A percentile compares a stretch with the other conserved stretches of the same genome.
phyloP scores from a whole-genome alignment of 1,140 invertebrate genomes.

The Diorhabda elongata region DNA sequence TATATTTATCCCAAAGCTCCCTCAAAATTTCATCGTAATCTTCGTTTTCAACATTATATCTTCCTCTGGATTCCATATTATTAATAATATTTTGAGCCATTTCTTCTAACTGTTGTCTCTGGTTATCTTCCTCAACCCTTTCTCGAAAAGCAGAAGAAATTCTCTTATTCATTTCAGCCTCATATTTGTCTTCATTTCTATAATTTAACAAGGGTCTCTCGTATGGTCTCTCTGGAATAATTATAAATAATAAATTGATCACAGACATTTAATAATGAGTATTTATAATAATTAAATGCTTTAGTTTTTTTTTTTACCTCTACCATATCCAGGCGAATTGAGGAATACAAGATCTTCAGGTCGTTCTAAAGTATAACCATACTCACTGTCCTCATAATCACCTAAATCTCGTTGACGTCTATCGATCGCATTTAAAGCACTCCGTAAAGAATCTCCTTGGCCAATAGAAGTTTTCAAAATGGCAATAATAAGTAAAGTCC shows the following conservation, averaged over 20 bases:
- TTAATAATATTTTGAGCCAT: conserved; percentile 55
- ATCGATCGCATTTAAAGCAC: conserved; percentile 48
- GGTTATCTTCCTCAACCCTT: conserved; percentile 39
- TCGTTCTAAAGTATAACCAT: conserved; percentile 28
- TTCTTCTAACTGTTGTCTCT: conserved; percentile 52
- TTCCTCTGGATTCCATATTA: conserved; percentile 49
- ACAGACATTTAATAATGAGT: too few species aligned
- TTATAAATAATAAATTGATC: background rate
- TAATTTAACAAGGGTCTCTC: conserved; percentile 26
- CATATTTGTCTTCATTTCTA: conserved; percentile 30
- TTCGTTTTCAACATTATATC: conserved; percentile 49
- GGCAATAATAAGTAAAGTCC: conserved; percentile 1
- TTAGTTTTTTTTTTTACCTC: conserved; percentile 17
- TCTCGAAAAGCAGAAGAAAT: conserved; percentile 54
- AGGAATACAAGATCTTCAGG: conserved; percentile 33
- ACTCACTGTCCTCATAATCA: conserved; percentile 33
- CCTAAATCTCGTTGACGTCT: conserved; percentile 47
- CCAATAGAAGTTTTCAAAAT: background rate
- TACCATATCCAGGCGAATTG: conserved; percentile 21
- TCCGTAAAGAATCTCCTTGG: conserved; percentile 47
- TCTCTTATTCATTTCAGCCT: conserved; percentile 31
- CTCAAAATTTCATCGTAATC: conserved; percentile 55
- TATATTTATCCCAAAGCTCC: conserved; percentile 59
- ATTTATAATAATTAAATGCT: background rate
- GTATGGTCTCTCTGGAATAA: conserved; percentile 6